Percentiles rank a stretch among this genome's conserved stretches.
Conservation (phyloP, 2,888 invertebrate genomes). For the Ashinkailepas kermadecensis region DNA sequence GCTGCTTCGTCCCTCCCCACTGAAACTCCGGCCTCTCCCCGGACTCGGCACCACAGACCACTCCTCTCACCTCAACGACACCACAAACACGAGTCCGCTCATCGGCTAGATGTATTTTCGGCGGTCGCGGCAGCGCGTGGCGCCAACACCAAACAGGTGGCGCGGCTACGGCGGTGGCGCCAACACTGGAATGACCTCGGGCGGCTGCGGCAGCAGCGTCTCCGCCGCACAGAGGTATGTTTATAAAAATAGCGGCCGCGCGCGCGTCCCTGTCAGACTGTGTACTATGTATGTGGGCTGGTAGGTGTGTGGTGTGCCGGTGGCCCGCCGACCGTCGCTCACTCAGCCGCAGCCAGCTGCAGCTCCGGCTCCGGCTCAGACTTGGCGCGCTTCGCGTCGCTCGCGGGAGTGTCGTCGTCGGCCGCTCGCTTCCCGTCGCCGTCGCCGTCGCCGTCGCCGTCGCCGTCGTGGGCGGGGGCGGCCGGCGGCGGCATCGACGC, state of each 20-base stretch:
- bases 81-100: not conserved
- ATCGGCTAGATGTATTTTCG: constrained; percentile 1
- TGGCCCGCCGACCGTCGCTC: not conserved
- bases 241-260: not conserved
- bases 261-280: constrained; percentile 8
- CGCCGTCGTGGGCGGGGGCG: not conserved
- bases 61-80: not conserved
- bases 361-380: not conserved
- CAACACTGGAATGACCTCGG: not conserved
- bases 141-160: too few species aligned
- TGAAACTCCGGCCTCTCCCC: not conserved
- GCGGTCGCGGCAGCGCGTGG: not conserved
- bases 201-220: not conserved
- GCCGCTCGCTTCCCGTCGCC: not conserved
- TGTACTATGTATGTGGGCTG: constrained; percentile 10
- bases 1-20: not conserved
- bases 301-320: not conserved
- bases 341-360: not conserved
- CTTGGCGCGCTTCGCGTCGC: not conserved
- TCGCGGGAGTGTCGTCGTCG: not conserved
- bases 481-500: constrained; percentile 12
- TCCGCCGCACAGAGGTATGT: not conserved
- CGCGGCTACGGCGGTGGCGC: not conserved
- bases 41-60: not conserved
- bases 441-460: not conserved